Percentiles rank a stretch among this genome's conserved stretches.
Evolutionary conservation across 2,888 invertebrate genomes (phyloP).

Genomic region (Pogonocherus hispidulus): DNA sequence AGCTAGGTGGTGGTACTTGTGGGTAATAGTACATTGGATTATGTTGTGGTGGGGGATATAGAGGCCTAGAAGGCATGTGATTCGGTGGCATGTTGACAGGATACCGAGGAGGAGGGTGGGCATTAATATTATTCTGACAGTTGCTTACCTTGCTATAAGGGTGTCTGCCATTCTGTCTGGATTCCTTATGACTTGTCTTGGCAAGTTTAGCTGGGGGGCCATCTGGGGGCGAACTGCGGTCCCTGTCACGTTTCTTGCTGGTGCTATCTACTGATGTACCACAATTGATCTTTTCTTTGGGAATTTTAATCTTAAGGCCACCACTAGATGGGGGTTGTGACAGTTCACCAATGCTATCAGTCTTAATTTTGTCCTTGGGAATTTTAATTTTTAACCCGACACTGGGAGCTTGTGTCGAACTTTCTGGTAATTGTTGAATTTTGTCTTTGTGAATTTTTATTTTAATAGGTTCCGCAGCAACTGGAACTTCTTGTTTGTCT

Average conservation of each 20-base stretch:
- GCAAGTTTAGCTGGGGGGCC: conserved; percentile 62
- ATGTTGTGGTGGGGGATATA: conserved; percentile 39
- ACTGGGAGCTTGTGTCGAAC: conserved; percentile 25
- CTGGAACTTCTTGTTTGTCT: conserved; percentile 70
- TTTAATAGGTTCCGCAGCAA: conserved; percentile 65
- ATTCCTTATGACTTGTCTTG: conserved; percentile 58
- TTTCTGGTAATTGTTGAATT: conserved; percentile 50
- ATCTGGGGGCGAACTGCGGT: conserved; percentile 55
- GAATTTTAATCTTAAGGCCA: conserved; percentile 83
- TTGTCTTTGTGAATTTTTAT: conserved; percentile 68
- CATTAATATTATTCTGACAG: conserved; percentile 24
- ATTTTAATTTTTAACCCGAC: conserved; percentile 84
- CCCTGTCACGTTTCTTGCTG: conserved; percentile 49
- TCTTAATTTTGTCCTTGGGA: conserved; percentile 80
- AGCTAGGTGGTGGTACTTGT: conserved; percentile 50
- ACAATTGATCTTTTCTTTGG: conserved; percentile 76
- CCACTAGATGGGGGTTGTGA: conserved; percentile 43
- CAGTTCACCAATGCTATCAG: conserved; percentile 67
- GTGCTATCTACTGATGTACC: conserved; percentile 39
- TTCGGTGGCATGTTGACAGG: conserved; percentile 36
- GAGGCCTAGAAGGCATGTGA: conserved; percentile 39
- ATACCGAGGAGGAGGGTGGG: conserved; percentile 34
- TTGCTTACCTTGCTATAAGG: conserved; percentile 66
- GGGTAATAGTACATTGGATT: conserved; percentile 58
- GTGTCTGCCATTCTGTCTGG: conserved; percentile 65